Conservation (phyloP, 2,797 vertebrate genomes). For the Scolopax rusticola region DNA sequence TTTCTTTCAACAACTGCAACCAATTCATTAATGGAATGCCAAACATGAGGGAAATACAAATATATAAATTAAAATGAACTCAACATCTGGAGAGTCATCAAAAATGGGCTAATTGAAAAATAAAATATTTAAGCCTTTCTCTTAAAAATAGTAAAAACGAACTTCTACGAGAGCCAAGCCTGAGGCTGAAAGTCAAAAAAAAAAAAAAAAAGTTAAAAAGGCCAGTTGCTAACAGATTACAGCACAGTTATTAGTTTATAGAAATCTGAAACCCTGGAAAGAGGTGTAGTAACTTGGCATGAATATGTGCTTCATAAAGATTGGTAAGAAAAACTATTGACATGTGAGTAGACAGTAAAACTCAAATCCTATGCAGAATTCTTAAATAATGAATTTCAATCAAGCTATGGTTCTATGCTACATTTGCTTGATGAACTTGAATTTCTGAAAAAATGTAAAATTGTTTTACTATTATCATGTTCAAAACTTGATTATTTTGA, state of each 20-base stretch:
- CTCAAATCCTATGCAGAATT: neutral
- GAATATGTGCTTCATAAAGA: neutral
- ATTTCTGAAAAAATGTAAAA: neutral
- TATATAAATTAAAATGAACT: neutral
- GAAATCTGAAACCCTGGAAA: neutral
- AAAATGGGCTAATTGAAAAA: neutral
- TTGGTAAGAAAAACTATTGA: neutral
- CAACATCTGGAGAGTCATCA: neutral
- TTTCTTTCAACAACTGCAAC: neutral
- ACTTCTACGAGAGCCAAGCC: neutral
- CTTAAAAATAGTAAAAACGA: neutral
- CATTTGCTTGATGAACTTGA: neutral
- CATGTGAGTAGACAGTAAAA: neutral
- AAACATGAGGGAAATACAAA: neutral
- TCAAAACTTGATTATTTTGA: neutral
- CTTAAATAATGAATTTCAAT: neutral
- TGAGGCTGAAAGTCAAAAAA: neutral
- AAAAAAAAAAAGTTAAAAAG: neutral
- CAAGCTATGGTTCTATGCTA: neutral
- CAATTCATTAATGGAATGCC: neutral
- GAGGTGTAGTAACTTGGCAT: neutral
- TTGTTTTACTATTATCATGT: neutral
- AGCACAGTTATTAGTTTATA: neutral
- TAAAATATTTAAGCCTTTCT: neutral
- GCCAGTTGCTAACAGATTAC: neutral